Conservation (phyloP, 2,888 invertebrate genomes). For the Nesidiocoris tenuis region DNA sequence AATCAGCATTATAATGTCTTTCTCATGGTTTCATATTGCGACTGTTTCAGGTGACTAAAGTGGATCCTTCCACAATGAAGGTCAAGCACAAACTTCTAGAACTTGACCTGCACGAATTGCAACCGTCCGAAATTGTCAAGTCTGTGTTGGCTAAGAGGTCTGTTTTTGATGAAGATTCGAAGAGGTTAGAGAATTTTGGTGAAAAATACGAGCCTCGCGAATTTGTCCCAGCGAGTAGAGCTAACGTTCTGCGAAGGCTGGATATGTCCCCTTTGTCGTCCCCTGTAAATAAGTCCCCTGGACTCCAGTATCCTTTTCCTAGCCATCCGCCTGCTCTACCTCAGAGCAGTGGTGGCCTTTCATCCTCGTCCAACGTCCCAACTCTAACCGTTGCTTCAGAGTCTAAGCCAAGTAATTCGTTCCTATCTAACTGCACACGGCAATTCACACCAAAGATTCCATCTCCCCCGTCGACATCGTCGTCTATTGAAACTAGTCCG, state of each 20-base stretch:
- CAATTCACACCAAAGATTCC: constrained; percentile 50
- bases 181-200: constrained; percentile 82
- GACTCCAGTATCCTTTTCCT: constrained; percentile 75
- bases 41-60: constrained; percentile 48
- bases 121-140: constrained; percentile 91
- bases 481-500: constrained; percentile 47
- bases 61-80: constrained; percentile 57
- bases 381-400: constrained; percentile 51
- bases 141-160: constrained; percentile 88
- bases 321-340: constrained; percentile 65
- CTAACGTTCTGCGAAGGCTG: constrained; percentile 48
- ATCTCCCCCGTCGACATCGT: constrained; percentile 46
- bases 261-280: constrained; percentile 50
- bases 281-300: constrained; percentile 51
- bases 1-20: too few species aligned
- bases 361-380: constrained; percentile 50
- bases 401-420: constrained; percentile 48
- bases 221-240: constrained; percentile 55
- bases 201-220: constrained; percentile 75
- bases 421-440: constrained; percentile 48
- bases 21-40: too few species aligned
- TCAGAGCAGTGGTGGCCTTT: constrained; percentile 52
- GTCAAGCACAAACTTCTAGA: constrained; percentile 74
- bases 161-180: constrained; percentile 94
- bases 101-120: constrained; percentile 74